These are phyloP conservation scores for Sycophila texana DNA, from an alignment of 2,888 invertebrate genomes.

Conservation along the genomic window DNA sequence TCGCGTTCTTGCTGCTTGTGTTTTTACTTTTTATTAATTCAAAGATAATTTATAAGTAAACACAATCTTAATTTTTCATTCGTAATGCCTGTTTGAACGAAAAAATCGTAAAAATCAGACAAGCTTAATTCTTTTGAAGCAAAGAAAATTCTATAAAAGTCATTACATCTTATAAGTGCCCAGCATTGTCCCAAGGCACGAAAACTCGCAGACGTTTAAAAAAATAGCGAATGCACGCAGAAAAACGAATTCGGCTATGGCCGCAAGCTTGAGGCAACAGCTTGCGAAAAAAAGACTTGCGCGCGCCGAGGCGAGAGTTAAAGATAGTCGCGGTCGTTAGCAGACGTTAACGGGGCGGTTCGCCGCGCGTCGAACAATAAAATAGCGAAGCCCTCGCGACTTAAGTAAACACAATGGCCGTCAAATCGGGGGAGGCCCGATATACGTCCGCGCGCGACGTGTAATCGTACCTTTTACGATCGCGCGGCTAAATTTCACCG, in stretches of 20 bases:
- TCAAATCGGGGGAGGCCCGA: constrained; percentile 61
- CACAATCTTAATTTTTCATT: no score
- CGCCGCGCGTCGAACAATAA: constrained; percentile 63
- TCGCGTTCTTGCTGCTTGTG: no score
- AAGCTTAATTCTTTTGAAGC: no score
- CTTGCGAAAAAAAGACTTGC: constrained; percentile 6
- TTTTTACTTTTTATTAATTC: no score
- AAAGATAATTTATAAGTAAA: no score
- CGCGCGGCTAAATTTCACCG: constrained; percentile 65
- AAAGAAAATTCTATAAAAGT: no score
- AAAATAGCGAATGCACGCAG: neutral
- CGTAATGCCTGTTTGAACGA: no score
- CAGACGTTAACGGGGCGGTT: constrained; percentile 54
- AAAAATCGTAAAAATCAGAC: no score
- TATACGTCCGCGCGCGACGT: constrained; percentile 48
- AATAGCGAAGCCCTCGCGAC: constrained; percentile 65
- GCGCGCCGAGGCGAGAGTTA: constrained; percentile 51
- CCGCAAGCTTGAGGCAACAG: neutral
- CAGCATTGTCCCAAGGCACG: no score
- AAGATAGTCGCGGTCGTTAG: constrained; percentile 63
- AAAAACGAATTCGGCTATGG: neutral
- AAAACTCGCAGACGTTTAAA: no score
- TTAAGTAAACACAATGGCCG: constrained; percentile 67
- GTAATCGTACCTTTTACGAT: constrained; percentile 70
- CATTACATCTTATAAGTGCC: no score